Evolutionary conservation across 2,797 vertebrate genomes (phyloP).

Genomic region (Gephyroberyx darwinii): DNA sequence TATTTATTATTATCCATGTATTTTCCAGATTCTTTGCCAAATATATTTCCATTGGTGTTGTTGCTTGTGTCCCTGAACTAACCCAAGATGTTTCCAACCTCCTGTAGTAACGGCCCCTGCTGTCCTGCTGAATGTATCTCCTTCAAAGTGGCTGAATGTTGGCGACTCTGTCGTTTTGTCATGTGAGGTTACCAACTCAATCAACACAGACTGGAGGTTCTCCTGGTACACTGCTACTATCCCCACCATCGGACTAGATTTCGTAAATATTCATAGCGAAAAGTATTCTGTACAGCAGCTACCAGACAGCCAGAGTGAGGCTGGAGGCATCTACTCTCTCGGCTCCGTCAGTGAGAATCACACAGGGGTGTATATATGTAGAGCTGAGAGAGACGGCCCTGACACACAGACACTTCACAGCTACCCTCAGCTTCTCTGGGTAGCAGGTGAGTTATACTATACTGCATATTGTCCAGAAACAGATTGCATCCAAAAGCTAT

Average conservation of each 20-base stretch:
- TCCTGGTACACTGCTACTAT: slow-evolving; percentile 13
- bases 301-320: slow-evolving; percentile 27
- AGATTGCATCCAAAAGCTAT: too few relatives aligned
- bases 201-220: slow-evolving; percentile 15
- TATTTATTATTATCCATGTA: too few relatives aligned
- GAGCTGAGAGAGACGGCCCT: slow-evolving; percentile 32
- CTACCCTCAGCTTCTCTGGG: slow-evolving; percentile 6
- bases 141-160: slow-evolving; percentile 6
- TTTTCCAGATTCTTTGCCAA: background rate
- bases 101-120: background rate
- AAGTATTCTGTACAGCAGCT: slow-evolving; percentile 46
- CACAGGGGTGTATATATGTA: slow-evolving; percentile 4
- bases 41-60: background rate
- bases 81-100: background rate
- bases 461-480: background rate
- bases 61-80: background rate
- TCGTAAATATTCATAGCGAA: slow-evolving; percentile 31
- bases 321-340: slow-evolving; percentile 48
- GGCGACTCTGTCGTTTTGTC: background rate
- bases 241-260: slow-evolving; percentile 2
- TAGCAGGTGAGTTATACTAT: slow-evolving; percentile 5
- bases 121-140: background rate
- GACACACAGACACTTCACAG: slow-evolving; percentile 20
- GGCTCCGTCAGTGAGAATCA: slow-evolving; percentile 48
- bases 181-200: slow-evolving; percentile 12